Conservation (phyloP, 2,113 vertebrate genomes). For the Leptobrachium leishanense region DNA sequence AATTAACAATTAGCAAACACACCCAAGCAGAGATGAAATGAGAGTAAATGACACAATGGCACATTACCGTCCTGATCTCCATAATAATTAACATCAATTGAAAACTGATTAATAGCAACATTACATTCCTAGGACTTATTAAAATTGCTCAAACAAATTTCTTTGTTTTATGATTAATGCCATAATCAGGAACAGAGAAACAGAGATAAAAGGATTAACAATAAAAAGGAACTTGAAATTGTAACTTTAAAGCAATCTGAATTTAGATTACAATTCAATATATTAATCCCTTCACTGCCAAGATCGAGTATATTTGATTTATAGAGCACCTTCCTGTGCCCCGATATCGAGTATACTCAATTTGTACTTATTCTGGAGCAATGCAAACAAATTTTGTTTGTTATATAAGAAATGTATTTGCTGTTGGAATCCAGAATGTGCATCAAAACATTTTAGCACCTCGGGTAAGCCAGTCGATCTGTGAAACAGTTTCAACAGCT, state of each 20-base stretch:
- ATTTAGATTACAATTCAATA: conserved; percentile 18
- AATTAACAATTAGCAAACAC: conserved; percentile 40
- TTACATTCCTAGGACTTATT: conserved; percentile 29
- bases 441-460: no score
- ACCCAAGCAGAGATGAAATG: conserved; percentile 27
- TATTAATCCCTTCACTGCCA: no score
- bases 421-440: no score
- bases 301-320: no score
- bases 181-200: conserved; percentile 10
- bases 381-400: no score
- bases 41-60: conserved; percentile 35
- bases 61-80: conserved; percentile 40
- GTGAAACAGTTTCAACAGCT: no score
- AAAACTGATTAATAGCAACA: conserved; percentile 40
- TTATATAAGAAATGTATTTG: no score
- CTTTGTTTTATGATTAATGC: conserved; percentile 19
- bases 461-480: no score
- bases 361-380: no score
- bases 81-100: conserved; percentile 49
- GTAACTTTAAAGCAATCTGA: conserved; percentile 8
- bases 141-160: conserved; percentile 20
- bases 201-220: conserved; percentile 33
- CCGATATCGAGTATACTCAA: no score
- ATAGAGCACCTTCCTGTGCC: no score
- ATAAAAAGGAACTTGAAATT: conserved; percentile 14